These are phyloP conservation scores for Micromys minutus DNA, from an alignment of 2,113 vertebrate species.

Conservation along the genomic window DNA sequence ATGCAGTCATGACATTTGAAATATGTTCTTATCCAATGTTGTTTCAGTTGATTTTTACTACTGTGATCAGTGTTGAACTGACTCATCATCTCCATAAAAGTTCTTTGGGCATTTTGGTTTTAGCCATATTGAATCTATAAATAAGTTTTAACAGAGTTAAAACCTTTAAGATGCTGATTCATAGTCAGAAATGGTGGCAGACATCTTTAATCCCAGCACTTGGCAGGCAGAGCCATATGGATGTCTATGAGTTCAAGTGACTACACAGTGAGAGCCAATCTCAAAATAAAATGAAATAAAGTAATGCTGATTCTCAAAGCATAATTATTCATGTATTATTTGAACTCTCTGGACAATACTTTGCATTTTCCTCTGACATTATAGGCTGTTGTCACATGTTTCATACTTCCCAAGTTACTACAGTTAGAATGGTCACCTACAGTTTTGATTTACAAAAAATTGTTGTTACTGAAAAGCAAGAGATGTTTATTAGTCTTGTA, in stretches of 20 bases:
- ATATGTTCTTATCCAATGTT: background rate
- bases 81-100: background rate
- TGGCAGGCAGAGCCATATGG: background rate
- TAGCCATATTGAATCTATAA: background rate
- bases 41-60: background rate
- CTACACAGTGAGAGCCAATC: background rate
- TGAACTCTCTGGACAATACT: background rate
- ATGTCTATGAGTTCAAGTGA: background rate
- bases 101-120: background rate
- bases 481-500: background rate
- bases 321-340: background rate
- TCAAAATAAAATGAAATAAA: background rate
- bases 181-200: background rate
- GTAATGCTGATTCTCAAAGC: background rate
- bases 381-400: background rate
- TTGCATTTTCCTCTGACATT: background rate
- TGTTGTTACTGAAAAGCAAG: background rate
- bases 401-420: background rate
- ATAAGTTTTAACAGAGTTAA: background rate
- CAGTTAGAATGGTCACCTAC: background rate
- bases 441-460: constrained; percentile 9
- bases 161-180: background rate
- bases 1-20: background rate
- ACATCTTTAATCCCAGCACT: background rate
- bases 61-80: constrained; percentile 25